Percentiles rank a stretch among this genome's conserved stretches.
Evolutionary conservation across 2,888 invertebrate species (phyloP).

Genomic region (Drosophila planitibia): DNA sequence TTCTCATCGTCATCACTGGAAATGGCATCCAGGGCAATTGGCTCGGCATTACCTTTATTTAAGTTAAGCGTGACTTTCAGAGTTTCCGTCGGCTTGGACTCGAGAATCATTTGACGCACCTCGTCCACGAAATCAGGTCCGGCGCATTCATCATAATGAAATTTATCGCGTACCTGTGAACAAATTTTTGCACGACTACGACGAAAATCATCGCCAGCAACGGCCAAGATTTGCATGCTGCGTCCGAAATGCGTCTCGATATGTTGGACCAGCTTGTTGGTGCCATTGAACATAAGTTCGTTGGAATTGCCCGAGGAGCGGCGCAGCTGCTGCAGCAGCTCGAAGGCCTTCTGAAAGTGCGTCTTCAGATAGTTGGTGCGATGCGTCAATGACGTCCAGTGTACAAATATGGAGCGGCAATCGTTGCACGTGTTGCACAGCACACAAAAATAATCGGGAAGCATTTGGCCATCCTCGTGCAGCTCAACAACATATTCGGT

Average conservation of each 20-base stretch:
- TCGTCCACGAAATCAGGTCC: conserved; percentile 87
- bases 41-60: conserved; percentile 80
- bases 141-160: conserved; percentile 88
- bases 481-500: conserved; percentile 92
- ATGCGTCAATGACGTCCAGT: conserved; percentile 92
- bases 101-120: conserved; percentile 84
- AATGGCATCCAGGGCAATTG: conserved; percentile 83
- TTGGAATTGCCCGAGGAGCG: conserved; percentile 25
- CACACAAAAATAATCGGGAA: conserved; percentile 91
- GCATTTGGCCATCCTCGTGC: conserved; percentile 88
- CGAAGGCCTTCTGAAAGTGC: conserved; percentile 87
- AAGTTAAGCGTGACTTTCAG: conserved; percentile 80
- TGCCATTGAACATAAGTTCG: conserved; percentile 21
- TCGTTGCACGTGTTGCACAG: conserved; percentile 93
- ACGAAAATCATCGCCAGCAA: conserved; percentile 90
- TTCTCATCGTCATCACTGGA: conserved; percentile 79
- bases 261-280: conserved; percentile 86
- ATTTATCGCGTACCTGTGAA: conserved; percentile 88
- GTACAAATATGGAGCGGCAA: conserved; percentile 91
- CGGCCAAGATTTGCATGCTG: conserved; percentile 87
- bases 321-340: conserved; percentile 81
- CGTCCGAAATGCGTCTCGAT: conserved; percentile 92
- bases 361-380: conserved; percentile 89
- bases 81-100: conserved; percentile 43
- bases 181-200: conserved; percentile 87